These are phyloP conservation scores for Melipona quadrifasciata DNA, from an alignment of 1,140 invertebrate genomes.

Conservation along the genomic window DNA sequence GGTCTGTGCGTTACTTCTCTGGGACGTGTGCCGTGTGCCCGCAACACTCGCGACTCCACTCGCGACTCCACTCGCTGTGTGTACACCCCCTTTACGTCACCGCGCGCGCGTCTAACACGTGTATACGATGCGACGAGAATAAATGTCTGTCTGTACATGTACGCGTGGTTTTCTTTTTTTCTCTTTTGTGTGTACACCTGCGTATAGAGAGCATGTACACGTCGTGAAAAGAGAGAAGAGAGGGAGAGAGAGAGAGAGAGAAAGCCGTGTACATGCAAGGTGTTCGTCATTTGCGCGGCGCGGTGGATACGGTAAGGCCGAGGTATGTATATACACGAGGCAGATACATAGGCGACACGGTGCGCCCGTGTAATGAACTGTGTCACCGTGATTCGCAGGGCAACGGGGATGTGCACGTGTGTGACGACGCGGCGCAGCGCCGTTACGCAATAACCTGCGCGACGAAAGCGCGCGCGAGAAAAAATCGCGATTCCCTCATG, in stretches of 20 bases:
- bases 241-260: no score
- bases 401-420: slow-evolving; percentile 19
- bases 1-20: slow-evolving; percentile 26
- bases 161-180: neutral
- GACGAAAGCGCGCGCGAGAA: slow-evolving; percentile 38
- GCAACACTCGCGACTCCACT: slow-evolving; percentile 26
- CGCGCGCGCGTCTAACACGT: neutral
- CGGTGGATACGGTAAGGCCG: neutral
- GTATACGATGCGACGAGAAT: neutral
- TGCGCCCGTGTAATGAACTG: slow-evolving; percentile 45
- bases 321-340: neutral
- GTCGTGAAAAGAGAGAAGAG: neutral
- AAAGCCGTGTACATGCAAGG: neutral
- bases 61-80: slow-evolving; percentile 10
- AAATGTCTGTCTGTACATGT: neutral
- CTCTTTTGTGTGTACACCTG: slow-evolving; percentile 3
- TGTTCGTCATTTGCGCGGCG: neutral
- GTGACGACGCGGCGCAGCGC: neutral
- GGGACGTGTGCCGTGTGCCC: slow-evolving; percentile 33
- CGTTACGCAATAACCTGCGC: slow-evolving; percentile 30
- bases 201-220: neutral
- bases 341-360: neutral
- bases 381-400: slow-evolving; percentile 42
- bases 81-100: neutral
- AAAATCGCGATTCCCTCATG: neutral